A percentile compares a stretch with the other conserved stretches of the same genome.
phyloP scores from a whole-genome alignment of 2,797 vertebrate genomes.

The Chelonia mydas region DNA sequence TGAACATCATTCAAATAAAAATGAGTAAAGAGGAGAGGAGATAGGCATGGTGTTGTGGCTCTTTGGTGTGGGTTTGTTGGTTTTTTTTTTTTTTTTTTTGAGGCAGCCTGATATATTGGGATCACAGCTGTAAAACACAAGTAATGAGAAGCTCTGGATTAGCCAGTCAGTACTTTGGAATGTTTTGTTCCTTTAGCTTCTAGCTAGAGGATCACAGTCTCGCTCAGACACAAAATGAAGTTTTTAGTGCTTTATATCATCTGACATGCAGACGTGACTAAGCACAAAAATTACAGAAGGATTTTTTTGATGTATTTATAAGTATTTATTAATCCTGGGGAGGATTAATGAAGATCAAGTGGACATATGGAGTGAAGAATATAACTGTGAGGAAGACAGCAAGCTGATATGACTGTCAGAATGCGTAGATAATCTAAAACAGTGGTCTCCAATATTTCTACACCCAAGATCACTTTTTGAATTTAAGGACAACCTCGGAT shows the following conservation, averaged over 20 bases:
- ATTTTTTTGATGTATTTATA: constrained; percentile 58
- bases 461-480: too few relatives aligned
- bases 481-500: too few relatives aligned
- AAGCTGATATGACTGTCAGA: background rate
- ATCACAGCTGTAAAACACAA: background rate
- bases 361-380: constrained; percentile 75
- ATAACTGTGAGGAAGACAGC: constrained; percentile 63
- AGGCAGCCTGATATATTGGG: background rate
- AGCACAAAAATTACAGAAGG: constrained; percentile 74
- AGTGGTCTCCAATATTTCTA: too few relatives aligned
- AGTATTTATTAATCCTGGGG: constrained; percentile 17
- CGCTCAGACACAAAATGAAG: constrained; percentile 43
- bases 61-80: too few relatives aligned
- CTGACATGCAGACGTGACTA: constrained; percentile 71
- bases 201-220: constrained; percentile 61
- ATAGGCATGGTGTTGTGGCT: background rate
- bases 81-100: background rate
- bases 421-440: background rate
- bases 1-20: background rate
- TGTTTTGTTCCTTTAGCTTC: constrained; percentile 61
- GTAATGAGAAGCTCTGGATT: background rate
- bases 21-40: background rate
- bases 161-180: background rate
- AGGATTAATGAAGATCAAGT: constrained; percentile 71
- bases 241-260: constrained; percentile 57